These are phyloP conservation scores for Cryptotermes secundus DNA, from an alignment of 1,140 invertebrate species.

Conservation along the genomic window DNA sequence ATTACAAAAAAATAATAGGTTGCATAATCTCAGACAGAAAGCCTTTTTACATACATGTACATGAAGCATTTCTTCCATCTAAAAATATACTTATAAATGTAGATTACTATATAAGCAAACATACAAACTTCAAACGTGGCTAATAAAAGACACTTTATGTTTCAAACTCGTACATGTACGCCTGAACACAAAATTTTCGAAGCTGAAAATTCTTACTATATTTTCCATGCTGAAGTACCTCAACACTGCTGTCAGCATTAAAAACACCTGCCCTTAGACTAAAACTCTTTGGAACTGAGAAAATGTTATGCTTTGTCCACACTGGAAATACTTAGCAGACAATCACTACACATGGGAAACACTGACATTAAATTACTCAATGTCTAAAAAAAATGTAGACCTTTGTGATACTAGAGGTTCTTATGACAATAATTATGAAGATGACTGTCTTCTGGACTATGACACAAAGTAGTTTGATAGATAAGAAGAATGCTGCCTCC, in stretches of 20 bases:
- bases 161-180: not conserved
- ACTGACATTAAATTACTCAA: too few species aligned
- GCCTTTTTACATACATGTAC: not conserved
- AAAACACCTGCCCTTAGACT: not conserved
- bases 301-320: too few species aligned
- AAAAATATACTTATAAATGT: conserved; percentile 6
- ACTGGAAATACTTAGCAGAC: too few species aligned
- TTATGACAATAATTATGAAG: too few species aligned
- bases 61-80: not conserved
- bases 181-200: not conserved
- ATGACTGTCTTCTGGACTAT: too few species aligned
- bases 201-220: not conserved
- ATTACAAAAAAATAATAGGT: not conserved
- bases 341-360: too few species aligned
- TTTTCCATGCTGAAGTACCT: not conserved
- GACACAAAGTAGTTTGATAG: too few species aligned
- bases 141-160: not conserved
- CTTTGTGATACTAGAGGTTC: too few species aligned
- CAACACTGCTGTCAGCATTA: not conserved
- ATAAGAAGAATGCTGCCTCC: too few species aligned
- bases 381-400: too few species aligned
- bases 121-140: not conserved
- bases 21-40: not conserved
- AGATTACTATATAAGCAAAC: not conserved
- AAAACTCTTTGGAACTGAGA: too few species aligned